These are phyloP conservation scores for Sphaerophoria rueppellii DNA, from an alignment of 2,888 invertebrate genomes.

Conservation along the genomic window DNA sequence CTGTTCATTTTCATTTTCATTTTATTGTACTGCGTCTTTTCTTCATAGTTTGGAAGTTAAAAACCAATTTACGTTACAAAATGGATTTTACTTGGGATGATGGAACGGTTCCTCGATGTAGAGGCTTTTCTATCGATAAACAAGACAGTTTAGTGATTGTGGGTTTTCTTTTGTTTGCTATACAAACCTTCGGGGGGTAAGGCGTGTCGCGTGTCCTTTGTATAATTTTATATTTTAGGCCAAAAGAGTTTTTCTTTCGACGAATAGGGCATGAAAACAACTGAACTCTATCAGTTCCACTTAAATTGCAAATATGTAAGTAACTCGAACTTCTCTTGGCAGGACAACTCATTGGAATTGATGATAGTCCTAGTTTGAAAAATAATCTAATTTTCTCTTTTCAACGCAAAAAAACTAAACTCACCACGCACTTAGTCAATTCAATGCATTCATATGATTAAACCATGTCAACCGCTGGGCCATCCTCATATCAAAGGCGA, in stretches of 20 bases:
- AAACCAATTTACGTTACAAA: slow-evolving; percentile 36
- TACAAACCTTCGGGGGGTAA: no score
- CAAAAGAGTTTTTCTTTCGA: no score
- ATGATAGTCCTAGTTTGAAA: neutral
- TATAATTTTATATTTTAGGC: no score
- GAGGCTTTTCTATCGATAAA: slow-evolving; percentile 34
- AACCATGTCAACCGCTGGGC: slow-evolving; percentile 46
- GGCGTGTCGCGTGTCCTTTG: no score
- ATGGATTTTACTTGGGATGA: slow-evolving; percentile 27
- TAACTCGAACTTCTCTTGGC: no score
- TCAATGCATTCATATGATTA: slow-evolving; percentile 37
- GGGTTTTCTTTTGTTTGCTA: neutral
- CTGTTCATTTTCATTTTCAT: neutral
- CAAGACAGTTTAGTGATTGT: slow-evolving; percentile 43
- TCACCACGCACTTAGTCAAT: slow-evolving; percentile 34
- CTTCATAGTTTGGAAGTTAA: slow-evolving; percentile 14
- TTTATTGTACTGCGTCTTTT: slow-evolving; percentile 12
- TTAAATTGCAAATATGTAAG: no score
- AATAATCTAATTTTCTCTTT: neutral
- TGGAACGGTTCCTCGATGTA: neutral
- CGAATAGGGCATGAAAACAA: no score
- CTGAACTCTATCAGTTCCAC: no score
- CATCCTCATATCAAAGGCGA: slow-evolving; percentile 18
- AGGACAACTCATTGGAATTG: neutral
- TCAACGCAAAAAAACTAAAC: neutral